Base-by-base conservation (phyloP, 2,113 vertebrate genomes). In the Colaptes auratus region DNA sequence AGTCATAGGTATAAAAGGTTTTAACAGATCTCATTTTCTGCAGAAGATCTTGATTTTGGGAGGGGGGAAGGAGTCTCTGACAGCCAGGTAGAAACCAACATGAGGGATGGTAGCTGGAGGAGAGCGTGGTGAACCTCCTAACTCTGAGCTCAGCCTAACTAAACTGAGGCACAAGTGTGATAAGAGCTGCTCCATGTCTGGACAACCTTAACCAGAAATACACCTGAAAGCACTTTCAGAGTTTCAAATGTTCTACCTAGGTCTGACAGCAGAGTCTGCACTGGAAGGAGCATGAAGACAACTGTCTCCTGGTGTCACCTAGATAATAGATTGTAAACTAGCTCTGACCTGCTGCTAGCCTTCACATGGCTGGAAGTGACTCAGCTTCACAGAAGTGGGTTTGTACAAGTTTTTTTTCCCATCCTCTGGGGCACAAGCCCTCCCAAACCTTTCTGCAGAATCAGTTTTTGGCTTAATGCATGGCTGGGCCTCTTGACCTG, bases 1-100 rank as follows among this genome's bases (percentile, higher is more conserved):
- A 71, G 9, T 12, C 5, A 4, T 7, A 73, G 33, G 4, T 10
- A 59, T 65, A 70, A 61, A 75, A 78, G 3, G 8, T 75, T 65
- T 59, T 75, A 18, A 33, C 50, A 79, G 10, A 3, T 18, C 18
- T 69, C 10, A 6, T 82, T 79, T 73, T 24, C 72, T 78, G 12
- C 11, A 78, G 36, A 60, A 31, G 8, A 12, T 83, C 63, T 88
- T 80, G 33, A 42, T 59, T 77, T 86, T 74, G 52, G 52, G 25
- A 25, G 12, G 25, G 52, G 18, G 15, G 18, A 17, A 50, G 48
- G 20, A 50, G 23, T 46, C 16, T 10, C 24, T 39, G 25, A 36
- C 23, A 80, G 28, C 6, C 48, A 20, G 0, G 0, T 15, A n/a
- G 24, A 82, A 63, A 20, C 8, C 42, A 72, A 70, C 31, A 27